Conservation (phyloP, 2,888 invertebrate genomes). For the Ormyrus rosae region DNA sequence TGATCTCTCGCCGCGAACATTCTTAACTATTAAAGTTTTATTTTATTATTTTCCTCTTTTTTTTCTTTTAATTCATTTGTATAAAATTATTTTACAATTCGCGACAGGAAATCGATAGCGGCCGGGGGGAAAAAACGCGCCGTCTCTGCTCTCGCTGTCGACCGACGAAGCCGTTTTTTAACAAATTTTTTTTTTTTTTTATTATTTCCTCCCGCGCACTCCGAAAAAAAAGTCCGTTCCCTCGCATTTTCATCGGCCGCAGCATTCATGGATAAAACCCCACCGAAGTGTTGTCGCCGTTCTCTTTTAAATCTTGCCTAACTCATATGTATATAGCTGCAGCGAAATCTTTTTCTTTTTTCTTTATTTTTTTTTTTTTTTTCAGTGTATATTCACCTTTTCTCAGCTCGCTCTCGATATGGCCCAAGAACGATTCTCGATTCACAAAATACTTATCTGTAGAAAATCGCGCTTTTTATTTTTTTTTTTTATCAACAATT, state of each 20-base stretch:
- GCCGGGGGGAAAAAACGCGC: conserved; percentile 13
- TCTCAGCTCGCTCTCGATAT: conserved; percentile 28
- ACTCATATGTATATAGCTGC: conserved; percentile 25
- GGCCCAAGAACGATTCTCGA: conserved; percentile 41
- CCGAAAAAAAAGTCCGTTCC: too few relatives aligned
- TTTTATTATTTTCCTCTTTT: conserved; percentile 41
- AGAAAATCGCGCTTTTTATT: conserved; percentile 47
- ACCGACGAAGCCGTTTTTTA: conserved; percentile 34
- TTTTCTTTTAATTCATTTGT: conserved; percentile 48
- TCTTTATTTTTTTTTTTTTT: conserved; percentile 27
- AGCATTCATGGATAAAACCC: conserved; percentile 47
- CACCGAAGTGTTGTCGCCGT: conserved; percentile 32
- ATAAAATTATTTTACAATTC: conserved; percentile 58
- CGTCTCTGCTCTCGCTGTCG: conserved; percentile 1
- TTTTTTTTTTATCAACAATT: conserved; percentile 49
- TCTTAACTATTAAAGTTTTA: conserved; percentile 52
- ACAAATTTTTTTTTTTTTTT: conserved; percentile 35
- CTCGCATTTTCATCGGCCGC: neutral
- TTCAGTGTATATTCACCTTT: neutral
- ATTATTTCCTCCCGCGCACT: neutral
- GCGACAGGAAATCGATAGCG: conserved; percentile 24
- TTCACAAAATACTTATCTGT: conserved; percentile 55
- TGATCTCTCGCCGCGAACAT: conserved; percentile 22
- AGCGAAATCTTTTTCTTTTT: conserved; percentile 29
- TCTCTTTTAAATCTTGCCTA: conserved; percentile 10